Percentiles rank a stretch among this genome's conserved stretches.
Evolutionary conservation across 1,140 invertebrate species (phyloP).

Genomic region (Drosophila trapezifrons): DNA sequence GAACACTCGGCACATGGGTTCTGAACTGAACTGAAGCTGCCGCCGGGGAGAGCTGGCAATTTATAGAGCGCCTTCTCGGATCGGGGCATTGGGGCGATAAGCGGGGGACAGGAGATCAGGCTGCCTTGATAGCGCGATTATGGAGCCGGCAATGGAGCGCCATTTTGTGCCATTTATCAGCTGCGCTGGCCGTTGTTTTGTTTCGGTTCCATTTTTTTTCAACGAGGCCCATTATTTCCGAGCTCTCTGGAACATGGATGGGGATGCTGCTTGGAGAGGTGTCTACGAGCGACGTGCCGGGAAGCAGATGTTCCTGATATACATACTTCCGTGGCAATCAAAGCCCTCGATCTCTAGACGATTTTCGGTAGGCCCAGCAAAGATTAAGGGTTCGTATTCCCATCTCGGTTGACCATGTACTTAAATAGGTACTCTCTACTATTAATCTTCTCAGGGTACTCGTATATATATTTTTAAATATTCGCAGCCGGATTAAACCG

Average conservation of each 20-base stretch:
- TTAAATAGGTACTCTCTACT: neutral
- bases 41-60: conserved; percentile 24
- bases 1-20: conserved; percentile 52
- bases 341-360: conserved; percentile 10
- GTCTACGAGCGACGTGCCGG: conserved; percentile 1
- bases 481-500: conserved; percentile 6
- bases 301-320: conserved; percentile 37
- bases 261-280: conserved; percentile 1
- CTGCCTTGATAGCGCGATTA: conserved; percentile 46
- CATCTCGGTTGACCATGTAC: conserved; percentile 18
- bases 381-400: conserved; percentile 4
- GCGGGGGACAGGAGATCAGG: conserved; percentile 61
- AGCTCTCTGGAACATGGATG: conserved; percentile 13
- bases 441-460: conserved; percentile 9
- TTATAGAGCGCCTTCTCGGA: conserved; percentile 59
- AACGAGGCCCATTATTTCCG: conserved; percentile 19
- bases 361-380: neutral
- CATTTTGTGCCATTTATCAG: conserved; percentile 72
- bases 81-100: conserved; percentile 39
- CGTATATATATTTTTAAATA: neutral
- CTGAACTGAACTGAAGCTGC: conserved; percentile 61
- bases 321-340: neutral
- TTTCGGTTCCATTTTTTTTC: conserved; percentile 26
- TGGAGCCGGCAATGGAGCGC: conserved; percentile 43
- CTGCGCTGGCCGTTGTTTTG: conserved; percentile 30